These are phyloP conservation scores for Ophioderma brevispina DNA, from an alignment of 35 echinoderm and acorn worm genomes.

Conservation along the genomic window DNA sequence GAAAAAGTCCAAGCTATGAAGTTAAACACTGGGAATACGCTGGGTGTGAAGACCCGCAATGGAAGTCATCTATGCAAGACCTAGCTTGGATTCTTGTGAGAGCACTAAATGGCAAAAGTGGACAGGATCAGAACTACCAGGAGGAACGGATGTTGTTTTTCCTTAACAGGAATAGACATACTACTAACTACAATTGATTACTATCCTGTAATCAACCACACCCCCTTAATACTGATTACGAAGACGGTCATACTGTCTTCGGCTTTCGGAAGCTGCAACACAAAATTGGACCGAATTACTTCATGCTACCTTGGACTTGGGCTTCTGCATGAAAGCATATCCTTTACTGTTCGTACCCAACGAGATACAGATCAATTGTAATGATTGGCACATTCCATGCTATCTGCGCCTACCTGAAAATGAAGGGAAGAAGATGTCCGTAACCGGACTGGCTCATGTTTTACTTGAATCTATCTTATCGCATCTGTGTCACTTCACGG, in stretches of 20 bases:
- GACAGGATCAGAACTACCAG: conserved; percentile 38
- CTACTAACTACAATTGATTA: conserved; percentile 65
- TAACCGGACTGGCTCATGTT: conserved; percentile 37
- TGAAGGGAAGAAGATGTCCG: conserved; percentile 65
- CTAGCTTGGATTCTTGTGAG: neutral
- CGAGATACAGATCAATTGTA: conserved; percentile 50
- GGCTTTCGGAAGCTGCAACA: conserved; percentile 41
- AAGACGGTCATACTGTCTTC: conserved; percentile 43
- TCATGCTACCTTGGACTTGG: conserved; percentile 63
- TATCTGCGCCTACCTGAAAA: conserved; percentile 59
- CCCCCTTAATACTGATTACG: conserved; percentile 67
- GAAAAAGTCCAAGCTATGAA: neutral
- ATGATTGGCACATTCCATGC: conserved; percentile 67
- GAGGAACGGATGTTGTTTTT: conserved; percentile 65
- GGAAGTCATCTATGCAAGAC: neutral
- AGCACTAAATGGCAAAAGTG: no score
- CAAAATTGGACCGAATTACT: conserved; percentile 72
- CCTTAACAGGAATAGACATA: conserved; percentile 51
- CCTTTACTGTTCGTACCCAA: conserved; percentile 62
- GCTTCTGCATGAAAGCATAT: conserved; percentile 64
- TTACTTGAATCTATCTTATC: conserved; percentile 49
- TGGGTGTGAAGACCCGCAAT: neutral
- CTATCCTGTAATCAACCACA: conserved; percentile 68
- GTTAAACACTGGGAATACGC: neutral
- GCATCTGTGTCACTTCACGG: conserved; percentile 36